Conservation (phyloP, 2,888 invertebrate species). For the Aleiodes leptofemur region DNA sequence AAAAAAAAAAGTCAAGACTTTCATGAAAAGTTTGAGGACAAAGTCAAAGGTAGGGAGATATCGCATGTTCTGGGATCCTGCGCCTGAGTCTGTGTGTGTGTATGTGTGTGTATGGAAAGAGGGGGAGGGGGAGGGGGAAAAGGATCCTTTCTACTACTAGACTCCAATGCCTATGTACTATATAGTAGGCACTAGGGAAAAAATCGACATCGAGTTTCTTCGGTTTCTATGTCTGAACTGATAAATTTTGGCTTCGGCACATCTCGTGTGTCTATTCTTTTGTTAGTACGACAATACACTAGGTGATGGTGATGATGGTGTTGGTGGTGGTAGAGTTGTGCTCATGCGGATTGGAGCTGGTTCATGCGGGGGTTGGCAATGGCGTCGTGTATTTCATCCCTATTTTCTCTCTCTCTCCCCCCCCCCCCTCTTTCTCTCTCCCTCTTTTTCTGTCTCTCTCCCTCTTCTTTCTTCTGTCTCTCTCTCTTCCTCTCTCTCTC, state of each 20-base stretch:
- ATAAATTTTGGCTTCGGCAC: too few relatives aligned
- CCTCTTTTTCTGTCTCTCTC: constrained; percentile 56
- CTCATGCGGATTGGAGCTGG: constrained; percentile 53
- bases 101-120: too few relatives aligned
- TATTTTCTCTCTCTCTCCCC: constrained; percentile 50
- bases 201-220: too few relatives aligned
- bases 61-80: not conserved
- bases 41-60: too few relatives aligned
- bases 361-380: constrained; percentile 50
- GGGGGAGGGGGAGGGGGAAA: not conserved
- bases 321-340: constrained; percentile 23
- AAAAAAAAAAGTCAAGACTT: too few relatives aligned
- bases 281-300: not conserved
- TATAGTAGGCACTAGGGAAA: too few relatives aligned
- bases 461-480: constrained; percentile 44
- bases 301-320: constrained; percentile 40
- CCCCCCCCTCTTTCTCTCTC: constrained; percentile 51
- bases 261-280: too few relatives aligned
- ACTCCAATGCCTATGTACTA: too few relatives aligned
- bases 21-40: too few relatives aligned
- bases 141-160: constrained; percentile 42
- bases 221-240: too few relatives aligned
- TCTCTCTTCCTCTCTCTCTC: constrained; percentile 57
- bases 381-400: constrained; percentile 51
- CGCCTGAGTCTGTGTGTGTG: not conserved